These are phyloP conservation scores for Ametastegia equiseti DNA, from an alignment of 2,888 invertebrate species.

Conservation along the genomic window DNA sequence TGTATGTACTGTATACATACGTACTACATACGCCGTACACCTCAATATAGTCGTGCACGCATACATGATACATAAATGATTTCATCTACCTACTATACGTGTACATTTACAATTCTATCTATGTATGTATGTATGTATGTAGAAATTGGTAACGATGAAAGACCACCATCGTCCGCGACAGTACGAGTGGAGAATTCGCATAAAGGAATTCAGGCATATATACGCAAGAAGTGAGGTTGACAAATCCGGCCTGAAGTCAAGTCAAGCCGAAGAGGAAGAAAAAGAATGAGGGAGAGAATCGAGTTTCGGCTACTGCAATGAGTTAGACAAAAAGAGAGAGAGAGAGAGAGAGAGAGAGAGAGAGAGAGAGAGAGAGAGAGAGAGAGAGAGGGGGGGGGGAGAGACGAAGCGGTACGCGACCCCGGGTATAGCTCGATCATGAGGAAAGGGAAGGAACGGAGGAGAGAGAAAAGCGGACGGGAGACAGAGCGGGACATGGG, in stretches of 20 bases:
- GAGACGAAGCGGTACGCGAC: slow-evolving; percentile 5
- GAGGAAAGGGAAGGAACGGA: too few species aligned
- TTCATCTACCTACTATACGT: too few species aligned
- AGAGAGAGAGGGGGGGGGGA: slow-evolving; percentile 48
- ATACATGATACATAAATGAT: background rate
- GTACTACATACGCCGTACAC: too few species aligned
- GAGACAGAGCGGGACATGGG: too few species aligned
- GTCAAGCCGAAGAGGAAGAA: background rate
- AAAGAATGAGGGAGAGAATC: slow-evolving; percentile 46
- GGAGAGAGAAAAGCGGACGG: slow-evolving; percentile 1
- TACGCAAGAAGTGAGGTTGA: background rate
- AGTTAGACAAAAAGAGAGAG: background rate
- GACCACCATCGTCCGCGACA: slow-evolving; percentile 12
- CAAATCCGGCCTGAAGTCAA: slow-evolving; percentile 15
- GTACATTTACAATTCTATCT: background rate
- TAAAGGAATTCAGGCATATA: background rate
- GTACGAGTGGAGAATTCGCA: slow-evolving; percentile 1
- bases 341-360: slow-evolving; percentile 45
- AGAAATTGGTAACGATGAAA: too few species aligned
- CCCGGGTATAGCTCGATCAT: slow-evolving; percentile 21
- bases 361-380: background rate
- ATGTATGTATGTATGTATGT: background rate
- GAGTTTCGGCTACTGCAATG: too few species aligned
- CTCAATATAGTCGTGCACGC: too few species aligned
- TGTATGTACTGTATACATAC: too few species aligned